Evolutionary conservation across 2,113 vertebrate species (phyloP).

Genomic region (Microcebus ravelobensis): DNA sequence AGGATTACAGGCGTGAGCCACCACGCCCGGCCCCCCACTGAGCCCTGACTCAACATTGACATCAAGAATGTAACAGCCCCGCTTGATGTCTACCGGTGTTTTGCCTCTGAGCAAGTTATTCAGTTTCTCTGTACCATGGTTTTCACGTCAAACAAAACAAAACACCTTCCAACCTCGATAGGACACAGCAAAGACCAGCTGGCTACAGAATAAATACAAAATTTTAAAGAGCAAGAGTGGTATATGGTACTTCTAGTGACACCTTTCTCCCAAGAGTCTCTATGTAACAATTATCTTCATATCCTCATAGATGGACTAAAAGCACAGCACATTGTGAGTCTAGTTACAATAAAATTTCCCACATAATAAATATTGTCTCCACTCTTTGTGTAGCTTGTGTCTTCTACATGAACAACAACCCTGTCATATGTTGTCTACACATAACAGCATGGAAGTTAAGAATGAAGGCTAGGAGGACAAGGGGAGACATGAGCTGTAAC

Average conservation of each 20-base stretch:
- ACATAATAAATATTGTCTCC: background rate
- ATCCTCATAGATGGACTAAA: background rate
- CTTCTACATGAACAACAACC: background rate
- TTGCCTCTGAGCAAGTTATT: background rate
- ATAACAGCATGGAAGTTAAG: background rate
- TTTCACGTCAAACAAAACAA: conserved; percentile 8
- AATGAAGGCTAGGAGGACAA: background rate
- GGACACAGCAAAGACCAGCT: background rate
- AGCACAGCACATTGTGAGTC: background rate
- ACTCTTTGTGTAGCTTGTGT: background rate
- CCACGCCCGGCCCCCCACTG: too few relatives aligned
- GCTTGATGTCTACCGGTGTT: background rate
- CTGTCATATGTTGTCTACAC: background rate
- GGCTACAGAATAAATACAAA: background rate
- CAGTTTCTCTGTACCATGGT: background rate
- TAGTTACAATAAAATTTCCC: background rate
- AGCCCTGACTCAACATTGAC: background rate
- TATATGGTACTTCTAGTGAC: too few relatives aligned
- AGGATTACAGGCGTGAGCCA: too few relatives aligned
- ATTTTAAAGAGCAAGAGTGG: background rate
- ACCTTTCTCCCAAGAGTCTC: background rate
- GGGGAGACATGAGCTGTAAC: background rate
- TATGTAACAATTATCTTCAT: background rate
- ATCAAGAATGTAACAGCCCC: background rate
- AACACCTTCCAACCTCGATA: background rate